Conservation (phyloP, 2,888 invertebrate genomes). For the Pseudococcus longispinus region DNA sequence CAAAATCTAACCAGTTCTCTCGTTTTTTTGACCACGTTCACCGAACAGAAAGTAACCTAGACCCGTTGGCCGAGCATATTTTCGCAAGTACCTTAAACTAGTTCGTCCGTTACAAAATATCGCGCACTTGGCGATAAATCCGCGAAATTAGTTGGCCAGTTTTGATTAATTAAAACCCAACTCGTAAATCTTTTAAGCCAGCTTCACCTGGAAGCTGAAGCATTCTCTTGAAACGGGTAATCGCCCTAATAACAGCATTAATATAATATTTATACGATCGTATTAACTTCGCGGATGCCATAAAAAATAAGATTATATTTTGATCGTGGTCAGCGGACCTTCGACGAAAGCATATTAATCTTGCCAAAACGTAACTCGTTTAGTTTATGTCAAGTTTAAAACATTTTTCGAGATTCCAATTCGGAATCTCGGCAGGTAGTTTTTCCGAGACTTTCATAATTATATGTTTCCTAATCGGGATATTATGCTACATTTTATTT, state of each 20-base stretch:
- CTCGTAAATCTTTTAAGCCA: constrained; percentile 18
- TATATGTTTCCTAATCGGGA: not conserved
- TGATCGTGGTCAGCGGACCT: not conserved
- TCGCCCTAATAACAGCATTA: not conserved
- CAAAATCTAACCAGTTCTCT: not conserved
- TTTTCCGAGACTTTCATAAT: not conserved
- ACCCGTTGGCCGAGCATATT: constrained; percentile 3
- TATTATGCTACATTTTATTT: not conserved
- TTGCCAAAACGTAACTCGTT: not conserved
- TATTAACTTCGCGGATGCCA: not conserved
- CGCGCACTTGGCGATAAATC: not conserved
- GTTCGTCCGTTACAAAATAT: constrained; percentile 13
- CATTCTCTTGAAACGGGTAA: not conserved
- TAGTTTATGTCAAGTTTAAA: not conserved
- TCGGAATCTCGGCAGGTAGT: not conserved
- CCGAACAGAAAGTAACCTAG: not conserved
- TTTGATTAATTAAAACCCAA: constrained; percentile 20
- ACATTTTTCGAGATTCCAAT: not conserved
- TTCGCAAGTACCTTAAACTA: constrained; percentile 8
- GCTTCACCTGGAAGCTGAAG: not conserved
- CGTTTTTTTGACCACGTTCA: not conserved
- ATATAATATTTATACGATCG: constrained; percentile 8
- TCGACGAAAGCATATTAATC: not conserved
- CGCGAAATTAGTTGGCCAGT: constrained; percentile 2
- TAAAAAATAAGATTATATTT: not conserved